Evolutionary conservation across 2,888 invertebrate genomes (phyloP).

Genomic region (Elgonia sp.): DNA sequence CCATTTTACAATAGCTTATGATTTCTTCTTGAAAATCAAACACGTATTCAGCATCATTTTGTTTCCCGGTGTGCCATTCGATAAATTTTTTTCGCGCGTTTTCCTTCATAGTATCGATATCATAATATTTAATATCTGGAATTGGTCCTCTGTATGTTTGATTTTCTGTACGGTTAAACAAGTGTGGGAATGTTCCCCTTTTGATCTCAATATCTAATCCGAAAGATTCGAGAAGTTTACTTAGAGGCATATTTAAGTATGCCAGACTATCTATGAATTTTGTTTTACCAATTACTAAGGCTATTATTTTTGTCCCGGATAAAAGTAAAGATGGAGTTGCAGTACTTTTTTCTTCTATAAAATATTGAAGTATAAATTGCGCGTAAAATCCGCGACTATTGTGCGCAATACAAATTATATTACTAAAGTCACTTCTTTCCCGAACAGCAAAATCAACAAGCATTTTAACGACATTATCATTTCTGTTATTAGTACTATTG

Average conservation of each 20-base stretch:
- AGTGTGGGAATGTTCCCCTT: neutral
- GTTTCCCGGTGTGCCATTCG: slow-evolving; percentile 23
- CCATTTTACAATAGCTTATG: slow-evolving; percentile 73
- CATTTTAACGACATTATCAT: neutral
- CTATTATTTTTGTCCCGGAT: slow-evolving; percentile 16
- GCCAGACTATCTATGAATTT: slow-evolving; percentile 16
- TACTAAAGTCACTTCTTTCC: neutral
- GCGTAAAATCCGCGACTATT: neutral
- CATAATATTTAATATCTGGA: neutral
- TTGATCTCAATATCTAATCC: neutral
- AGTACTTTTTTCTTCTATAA: neutral
- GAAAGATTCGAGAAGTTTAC: neutral
- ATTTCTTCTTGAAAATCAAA: slow-evolving; percentile 77
- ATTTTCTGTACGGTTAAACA: neutral
- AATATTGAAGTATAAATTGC: slow-evolving; percentile 10
- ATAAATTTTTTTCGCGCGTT: slow-evolving; percentile 56
- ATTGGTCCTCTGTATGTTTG: neutral
- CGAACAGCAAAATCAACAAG: slow-evolving; percentile 20
- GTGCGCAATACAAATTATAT: slow-evolving; percentile 8
- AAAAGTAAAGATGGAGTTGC: neutral
- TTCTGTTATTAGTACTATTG: too few species aligned
- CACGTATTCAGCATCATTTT: neutral
- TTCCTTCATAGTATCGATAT: neutral
- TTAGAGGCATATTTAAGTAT: slow-evolving; percentile 10
- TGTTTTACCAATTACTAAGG: neutral